Base-by-base conservation (phyloP, 2,888 invertebrate genomes). In the Agonopterix alstromeriana region DNA sequence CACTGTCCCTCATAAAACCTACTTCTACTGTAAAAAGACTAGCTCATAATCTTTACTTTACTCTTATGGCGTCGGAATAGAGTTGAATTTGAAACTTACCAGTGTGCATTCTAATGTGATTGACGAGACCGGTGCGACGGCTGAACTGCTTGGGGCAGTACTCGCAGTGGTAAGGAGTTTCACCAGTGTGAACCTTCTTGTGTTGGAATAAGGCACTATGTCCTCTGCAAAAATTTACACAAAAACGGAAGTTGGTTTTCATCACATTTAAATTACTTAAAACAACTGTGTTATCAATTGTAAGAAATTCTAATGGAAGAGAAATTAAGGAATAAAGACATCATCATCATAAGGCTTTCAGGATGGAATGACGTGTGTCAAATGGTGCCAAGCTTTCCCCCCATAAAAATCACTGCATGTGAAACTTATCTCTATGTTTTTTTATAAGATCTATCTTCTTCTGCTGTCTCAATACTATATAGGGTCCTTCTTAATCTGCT, bases 121-220 rank as follows among this genome's bases (percentile, higher is more conserved):
- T 83, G 49, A 86, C 73, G 3, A 88, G 77, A 0, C 81, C 82
- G 0, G 82, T 81, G 5, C 83, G 68, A 1, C 87, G 57, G 27
- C 80, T 68, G 57, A 88, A 88, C 63, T 75, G 73, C 44, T 87
- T 86, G 1, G 87, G 79, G 45, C 88, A 88, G 54, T 77, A 88
- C 45, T 85, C 82, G 56, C 88, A 88, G 58, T 85, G 84, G 65
- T 83, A 88, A 0, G 88, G 84, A 0, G 79, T 83, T 57, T 83
- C 86, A 0, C 83, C 81, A 0, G 82, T 73, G 49, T 88, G 88
- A 0, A 79, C 63, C 43, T 75, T 78, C 52, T 70, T 81, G 54
- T 88, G 88, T 53, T 86, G 88, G 51, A 80, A 86, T 35, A 88
- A 53, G 1, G 85, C 87, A 43, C 88, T 88, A 69, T 88, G 80